Evolutionary conservation across 2,113 vertebrate genomes (phyloP).

Genomic region (Sander vitreus): DNA sequence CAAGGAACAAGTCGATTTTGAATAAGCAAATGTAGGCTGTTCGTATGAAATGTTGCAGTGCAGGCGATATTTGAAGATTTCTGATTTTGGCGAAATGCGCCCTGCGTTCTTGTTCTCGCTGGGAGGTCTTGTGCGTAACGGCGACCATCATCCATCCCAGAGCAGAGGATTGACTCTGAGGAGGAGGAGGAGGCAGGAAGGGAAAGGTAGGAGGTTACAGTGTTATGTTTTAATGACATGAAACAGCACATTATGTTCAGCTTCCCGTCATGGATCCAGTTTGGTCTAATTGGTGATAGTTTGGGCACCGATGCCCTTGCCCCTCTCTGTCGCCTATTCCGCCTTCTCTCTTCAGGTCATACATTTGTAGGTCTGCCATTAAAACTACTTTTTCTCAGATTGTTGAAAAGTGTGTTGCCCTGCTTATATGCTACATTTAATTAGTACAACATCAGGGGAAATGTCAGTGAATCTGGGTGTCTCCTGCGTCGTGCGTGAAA

Average conservation of each 20-base stretch:
- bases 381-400: not conserved
- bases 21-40: not conserved
- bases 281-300: not conserved
- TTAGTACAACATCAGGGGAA: fast-evolving
- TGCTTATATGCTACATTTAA: not conserved
- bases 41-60: not conserved
- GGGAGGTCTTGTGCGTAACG: conserved; percentile 42
- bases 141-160: conserved; percentile 30
- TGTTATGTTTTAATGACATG: not conserved
- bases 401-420: not conserved
- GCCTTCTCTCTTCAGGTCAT: not conserved
- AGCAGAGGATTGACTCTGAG: not conserved
- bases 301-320: conserved; percentile 58
- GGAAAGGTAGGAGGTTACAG: not conserved
- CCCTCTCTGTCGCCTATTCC: not conserved
- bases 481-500: conserved; percentile 70
- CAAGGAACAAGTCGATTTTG: not conserved
- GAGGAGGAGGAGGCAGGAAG: not conserved
- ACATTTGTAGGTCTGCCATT: not conserved
- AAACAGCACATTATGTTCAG: not conserved
- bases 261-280: not conserved
- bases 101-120: conserved; percentile 1
- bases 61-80: not conserved
- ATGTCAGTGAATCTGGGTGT: not conserved
- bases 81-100: conserved; percentile 12